A percentile compares a stretch with the other conserved stretches of the same genome.
Evolutionary conservation across 2,888 invertebrate genomes (phyloP).

Genomic region (Ferdinandea cuprea): DNA sequence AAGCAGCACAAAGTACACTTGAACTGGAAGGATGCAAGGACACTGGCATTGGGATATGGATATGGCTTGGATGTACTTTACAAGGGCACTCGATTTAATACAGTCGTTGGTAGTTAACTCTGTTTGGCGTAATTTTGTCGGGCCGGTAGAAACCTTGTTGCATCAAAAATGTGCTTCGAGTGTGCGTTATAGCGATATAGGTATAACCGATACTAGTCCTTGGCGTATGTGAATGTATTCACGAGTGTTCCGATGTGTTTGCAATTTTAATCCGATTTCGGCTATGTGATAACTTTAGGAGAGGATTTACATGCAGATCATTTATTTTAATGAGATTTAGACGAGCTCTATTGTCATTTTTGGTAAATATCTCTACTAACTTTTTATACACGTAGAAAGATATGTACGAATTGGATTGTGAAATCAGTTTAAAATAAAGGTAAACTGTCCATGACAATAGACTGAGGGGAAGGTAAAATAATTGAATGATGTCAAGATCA

Average conservation of each 20-base stretch:
- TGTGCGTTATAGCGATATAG: not conserved
- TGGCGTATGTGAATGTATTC: not conserved
- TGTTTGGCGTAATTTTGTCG: constrained; percentile 49
- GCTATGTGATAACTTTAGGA: constrained; percentile 58
- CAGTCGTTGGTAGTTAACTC: constrained; percentile 64
- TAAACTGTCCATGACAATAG: constrained; percentile 30
- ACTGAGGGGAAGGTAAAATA: not conserved
- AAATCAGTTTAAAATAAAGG: constrained; percentile 32
- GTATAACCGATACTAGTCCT: not conserved
- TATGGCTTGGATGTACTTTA: constrained; percentile 13
- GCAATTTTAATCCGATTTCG: constrained; percentile 61
- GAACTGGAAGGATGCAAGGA: constrained; percentile 26
- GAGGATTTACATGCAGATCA: constrained; percentile 76
- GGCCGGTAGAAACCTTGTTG: constrained; percentile 52
- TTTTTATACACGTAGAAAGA: not conserved
- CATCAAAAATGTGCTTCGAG: constrained; percentile 44
- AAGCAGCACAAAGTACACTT: constrained; percentile 43
- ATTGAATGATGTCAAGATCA: constrained; percentile 42
- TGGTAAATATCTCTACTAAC: constrained; percentile 6
- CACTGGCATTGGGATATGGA: constrained; percentile 14
- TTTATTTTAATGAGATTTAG: constrained; percentile 81
- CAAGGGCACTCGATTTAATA: constrained; percentile 55
- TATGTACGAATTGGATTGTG: constrained; percentile 14
- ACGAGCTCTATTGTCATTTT: constrained; percentile 73
- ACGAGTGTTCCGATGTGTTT: constrained; percentile 3